Conservation (phyloP, 1,140 invertebrate species). For the Drosophila kurseongensis region DNA sequence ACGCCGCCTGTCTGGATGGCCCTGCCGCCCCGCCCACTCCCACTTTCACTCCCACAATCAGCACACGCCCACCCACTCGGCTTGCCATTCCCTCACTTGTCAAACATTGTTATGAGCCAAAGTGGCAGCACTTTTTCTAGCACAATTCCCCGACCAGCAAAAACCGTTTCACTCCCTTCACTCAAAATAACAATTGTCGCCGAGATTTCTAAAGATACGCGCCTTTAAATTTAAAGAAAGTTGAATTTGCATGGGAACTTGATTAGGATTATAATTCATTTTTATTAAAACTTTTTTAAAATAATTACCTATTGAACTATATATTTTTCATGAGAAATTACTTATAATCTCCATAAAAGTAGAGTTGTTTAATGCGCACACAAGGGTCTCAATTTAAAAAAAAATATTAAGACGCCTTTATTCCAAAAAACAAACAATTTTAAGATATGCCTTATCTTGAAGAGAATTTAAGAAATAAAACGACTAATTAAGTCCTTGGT, state of each 20-base stretch:
- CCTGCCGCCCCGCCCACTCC: constrained; percentile 10
- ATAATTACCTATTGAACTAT: too few species aligned
- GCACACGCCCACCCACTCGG: constrained; percentile 3
- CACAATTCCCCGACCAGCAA: constrained; percentile 33
- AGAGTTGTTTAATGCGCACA: too few species aligned
- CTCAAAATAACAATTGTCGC: constrained; percentile 10
- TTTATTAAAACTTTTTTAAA: background rate
- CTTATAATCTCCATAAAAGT: too few species aligned
- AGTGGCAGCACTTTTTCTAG: constrained; percentile 77
- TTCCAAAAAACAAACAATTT: too few species aligned
- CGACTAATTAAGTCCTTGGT: too few species aligned
- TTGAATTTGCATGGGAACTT: background rate
- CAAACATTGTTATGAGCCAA: constrained; percentile 69
- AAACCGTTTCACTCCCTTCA: background rate
- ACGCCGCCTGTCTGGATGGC: constrained; percentile 39
- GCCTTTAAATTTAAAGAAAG: background rate
- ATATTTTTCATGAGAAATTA: too few species aligned
- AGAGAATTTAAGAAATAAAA: too few species aligned
- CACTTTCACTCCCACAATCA: background rate
- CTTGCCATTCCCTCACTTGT: constrained; percentile 31
- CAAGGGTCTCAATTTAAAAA: too few species aligned
- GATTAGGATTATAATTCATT: background rate
- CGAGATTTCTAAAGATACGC: too few species aligned
- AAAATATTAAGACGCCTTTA: too few species aligned
- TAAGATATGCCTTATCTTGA: too few species aligned